These are phyloP conservation scores for Punctoribates punctum DNA, from an alignment of 2,888 invertebrate genomes.

Conservation along the genomic window DNA sequence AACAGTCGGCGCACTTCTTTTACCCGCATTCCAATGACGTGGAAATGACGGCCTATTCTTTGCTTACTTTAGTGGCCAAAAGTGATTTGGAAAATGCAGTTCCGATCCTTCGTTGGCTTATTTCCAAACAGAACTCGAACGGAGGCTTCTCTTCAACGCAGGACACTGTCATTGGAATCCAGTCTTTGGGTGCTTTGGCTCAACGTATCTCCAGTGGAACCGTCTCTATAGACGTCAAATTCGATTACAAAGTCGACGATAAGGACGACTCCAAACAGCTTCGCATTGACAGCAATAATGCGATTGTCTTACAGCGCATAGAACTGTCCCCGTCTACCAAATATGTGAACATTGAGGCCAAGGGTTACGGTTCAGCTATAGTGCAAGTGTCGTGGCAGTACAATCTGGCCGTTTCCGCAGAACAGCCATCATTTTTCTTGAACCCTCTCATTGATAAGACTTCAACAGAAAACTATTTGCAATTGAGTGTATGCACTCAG, in stretches of 20 bases:
- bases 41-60: slow-evolving; percentile 82
- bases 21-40: slow-evolving; percentile 70
- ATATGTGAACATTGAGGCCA: slow-evolving; percentile 68
- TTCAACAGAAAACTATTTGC: slow-evolving; percentile 69
- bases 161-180: slow-evolving; percentile 48
- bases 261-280: slow-evolving; percentile 3
- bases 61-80: slow-evolving; percentile 64
- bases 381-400: slow-evolving; percentile 70
- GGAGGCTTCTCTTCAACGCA: slow-evolving; percentile 71
- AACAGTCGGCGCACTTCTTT: slow-evolving; percentile 49
- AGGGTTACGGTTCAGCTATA: slow-evolving; percentile 73
- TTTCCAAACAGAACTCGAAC: slow-evolving; percentile 65
- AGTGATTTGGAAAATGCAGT: slow-evolving; percentile 57
- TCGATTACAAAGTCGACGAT: slow-evolving; percentile 57
- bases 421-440: slow-evolving; percentile 78
- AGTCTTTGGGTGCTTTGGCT: slow-evolving; percentile 47
- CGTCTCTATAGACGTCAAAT: slow-evolving; percentile 59
- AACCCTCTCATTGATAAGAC: slow-evolving; percentile 80
- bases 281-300: slow-evolving; percentile 56
- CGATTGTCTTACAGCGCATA: slow-evolving; percentile 75
- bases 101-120: slow-evolving; percentile 69
- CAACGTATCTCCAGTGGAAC: slow-evolving; percentile 56
- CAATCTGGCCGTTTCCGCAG: slow-evolving; percentile 78
- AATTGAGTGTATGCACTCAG: slow-evolving; percentile 69
- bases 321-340: slow-evolving; percentile 61